Base-by-base conservation (phyloP, 2,113 vertebrate species). In the Cyphomyrus plagiostoma region DNA sequence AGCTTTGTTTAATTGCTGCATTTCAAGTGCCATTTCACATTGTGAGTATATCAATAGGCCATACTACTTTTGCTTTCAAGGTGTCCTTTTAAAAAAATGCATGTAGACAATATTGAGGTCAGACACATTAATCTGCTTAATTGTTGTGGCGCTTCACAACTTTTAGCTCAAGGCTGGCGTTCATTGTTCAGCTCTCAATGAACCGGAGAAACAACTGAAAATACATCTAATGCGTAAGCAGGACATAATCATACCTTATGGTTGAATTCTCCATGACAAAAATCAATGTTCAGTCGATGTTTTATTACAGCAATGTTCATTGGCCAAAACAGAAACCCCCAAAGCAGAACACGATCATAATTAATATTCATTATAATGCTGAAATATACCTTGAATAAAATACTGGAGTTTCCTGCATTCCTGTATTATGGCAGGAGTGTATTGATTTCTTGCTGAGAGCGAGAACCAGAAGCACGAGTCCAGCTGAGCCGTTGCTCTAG, bases 401-500 rank as follows among this genome's bases (percentile, higher is more conserved):
- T 21, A 45, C 35, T 23, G 21, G 10, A n/a, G 7, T 35, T 87
- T 35, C n/a, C n/a, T 26, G 26, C 9, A 56, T 53, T 53, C 30
- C 19, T 53, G 10, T 53, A 53, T 30, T 17, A 87, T 39, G 85
- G 5, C 50, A 39, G 85, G 17, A 53, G 30, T 9, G 35, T 19
- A 80, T 80, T 19, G 74, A 80, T 42, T 19, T 80, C 74, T 19
- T 8, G 35, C 15, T 17, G 46, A 19, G 82, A 89, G 74, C 62
- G 88, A 87, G 88, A 26, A 66, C 74, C 89, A 56, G 50, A 48
- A 90, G 26, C 85, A 83, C 70, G 85, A 35, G 58, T 56, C 48
- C 88, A 80, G 90, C 30, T 84, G 45, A 56, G 86, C 89, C 66
- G 45, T 6, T 26, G 49, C 90, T 90, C 91, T 89, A 91, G 88